Conservation (phyloP, 2,797 vertebrate genomes). For the Melanotaenia trifasciata region DNA sequence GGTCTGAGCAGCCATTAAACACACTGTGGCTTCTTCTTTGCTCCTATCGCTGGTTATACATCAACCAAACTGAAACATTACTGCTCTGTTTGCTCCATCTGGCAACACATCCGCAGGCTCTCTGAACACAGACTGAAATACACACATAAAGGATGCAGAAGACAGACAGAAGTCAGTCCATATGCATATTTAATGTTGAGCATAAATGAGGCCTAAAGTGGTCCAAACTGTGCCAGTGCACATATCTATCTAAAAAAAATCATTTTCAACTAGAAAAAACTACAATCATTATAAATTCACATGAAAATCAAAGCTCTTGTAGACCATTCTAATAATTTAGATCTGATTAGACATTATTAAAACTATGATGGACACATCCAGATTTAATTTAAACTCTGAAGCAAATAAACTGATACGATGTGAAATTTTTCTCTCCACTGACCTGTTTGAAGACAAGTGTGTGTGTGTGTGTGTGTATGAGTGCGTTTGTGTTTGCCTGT, state of each 20-base stretch:
- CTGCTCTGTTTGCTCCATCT: not conserved
- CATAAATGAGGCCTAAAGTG: not conserved
- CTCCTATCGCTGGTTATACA: not conserved
- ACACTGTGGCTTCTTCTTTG: not conserved
- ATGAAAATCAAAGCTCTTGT: not conserved
- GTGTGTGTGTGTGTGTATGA: not conserved
- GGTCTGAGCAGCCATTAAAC: not conserved
- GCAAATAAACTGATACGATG: not conserved
- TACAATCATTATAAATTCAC: not conserved
- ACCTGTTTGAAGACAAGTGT: not conserved
- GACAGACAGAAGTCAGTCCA: not conserved
- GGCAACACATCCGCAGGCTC: not conserved
- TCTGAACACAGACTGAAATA: not conserved
- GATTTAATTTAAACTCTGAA: not conserved
- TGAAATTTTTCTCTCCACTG: not conserved
- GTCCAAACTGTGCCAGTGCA: not conserved
- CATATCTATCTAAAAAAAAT: conserved; percentile 9
- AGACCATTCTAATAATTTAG: not conserved
- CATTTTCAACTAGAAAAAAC: not conserved
- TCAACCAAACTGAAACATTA: not conserved
- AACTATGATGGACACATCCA: not conserved
- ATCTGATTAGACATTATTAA: not conserved
- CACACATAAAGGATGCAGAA: not conserved
- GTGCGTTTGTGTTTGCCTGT: not conserved
- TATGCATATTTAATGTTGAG: not conserved